Percentiles rank a stretch among this genome's conserved stretches.
These are phyloP conservation scores for Drosophila micromelanica DNA, from an alignment of 1,140 invertebrate genomes.

Conservation along the genomic window DNA sequence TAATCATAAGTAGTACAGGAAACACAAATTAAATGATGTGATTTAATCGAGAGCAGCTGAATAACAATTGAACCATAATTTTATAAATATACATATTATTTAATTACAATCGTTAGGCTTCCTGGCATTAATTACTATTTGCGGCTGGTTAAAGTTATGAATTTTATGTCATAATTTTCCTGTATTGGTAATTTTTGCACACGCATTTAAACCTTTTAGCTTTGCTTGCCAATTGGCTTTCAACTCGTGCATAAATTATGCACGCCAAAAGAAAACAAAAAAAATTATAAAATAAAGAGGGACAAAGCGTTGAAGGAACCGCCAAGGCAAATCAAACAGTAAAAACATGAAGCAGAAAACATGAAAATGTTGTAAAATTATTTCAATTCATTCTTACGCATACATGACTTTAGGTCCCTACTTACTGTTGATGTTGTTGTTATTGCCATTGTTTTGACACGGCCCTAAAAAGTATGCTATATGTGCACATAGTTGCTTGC, in stretches of 20 bases:
- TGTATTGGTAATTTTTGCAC: neutral
- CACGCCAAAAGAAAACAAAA: constrained; percentile 34
- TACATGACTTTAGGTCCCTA: constrained; percentile 50
- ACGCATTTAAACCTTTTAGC: constrained; percentile 34
- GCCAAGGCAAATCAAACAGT: constrained; percentile 57
- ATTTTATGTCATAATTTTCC: neutral
- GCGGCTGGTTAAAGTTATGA: neutral
- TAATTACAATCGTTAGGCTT: neutral
- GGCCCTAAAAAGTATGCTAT: constrained; percentile 24
- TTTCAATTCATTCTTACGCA: constrained; percentile 73
- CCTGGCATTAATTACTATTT: constrained; percentile 10
- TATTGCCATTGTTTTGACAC: constrained; percentile 19
- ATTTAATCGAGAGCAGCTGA: neutral
- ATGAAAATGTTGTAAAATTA: constrained; percentile 81
- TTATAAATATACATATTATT: neutral
- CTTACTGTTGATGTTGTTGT: constrained; percentile 24
- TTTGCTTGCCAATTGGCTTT: constrained; percentile 45
- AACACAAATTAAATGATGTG: neutral
- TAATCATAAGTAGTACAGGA: neutral
- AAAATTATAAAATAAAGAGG: constrained; percentile 21
- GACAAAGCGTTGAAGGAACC: constrained; percentile 8
- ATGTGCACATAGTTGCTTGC: neutral
- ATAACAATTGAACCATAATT: constrained; percentile 1
- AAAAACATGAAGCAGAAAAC: constrained; percentile 51
- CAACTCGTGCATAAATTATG: constrained; percentile 67